Base-by-base conservation (phyloP, 2,113 vertebrate genomes). In the Halichoeres trimaculatus region DNA sequence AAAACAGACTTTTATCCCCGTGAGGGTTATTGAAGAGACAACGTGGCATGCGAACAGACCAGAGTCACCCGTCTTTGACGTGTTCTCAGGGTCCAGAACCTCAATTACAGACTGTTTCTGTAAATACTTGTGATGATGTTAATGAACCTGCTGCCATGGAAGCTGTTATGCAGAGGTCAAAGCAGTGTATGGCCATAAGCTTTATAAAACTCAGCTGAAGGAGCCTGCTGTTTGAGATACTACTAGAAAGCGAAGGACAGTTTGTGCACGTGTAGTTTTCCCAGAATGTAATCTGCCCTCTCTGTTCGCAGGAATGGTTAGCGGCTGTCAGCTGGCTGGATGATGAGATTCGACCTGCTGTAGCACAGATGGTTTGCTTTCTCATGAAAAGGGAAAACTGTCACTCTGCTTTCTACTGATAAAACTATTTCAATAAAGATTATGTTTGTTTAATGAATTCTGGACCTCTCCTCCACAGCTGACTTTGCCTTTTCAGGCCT, bases 391-490 rank as follows among this genome's bases (percentile, higher is more conserved):
- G 2, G 9, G 3, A 72, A 67, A 67, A 73, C 13, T 70, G 60
- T 76, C 47, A 64, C 62, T 78, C 58, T 70, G 23, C 54, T 59
- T 69, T 80, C 52, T 77, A 64, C 24, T 72, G 58, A 83, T 85
- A 73, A 26, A 82, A 65, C 73, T 80, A 52, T 74, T 78, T 64
- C 72, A 87, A 88, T 84, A 83, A 84, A 86, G 61, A 76, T 62
- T 63, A 13, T 12, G 1, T 70, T 58, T 81, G 67, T 66, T 59
- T 43, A 47, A 41, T 1, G 8, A 9, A 43, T 45, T 73, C 78
- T 59, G 14, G 23, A 19, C n/a, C 17, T 30, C 67, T 74, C 41
- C 58, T 56, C 3, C 35, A 30, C 2, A 2, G n/a, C 34, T 16
- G 38, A 19, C 43, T 2, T 9, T 5, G 38, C 5, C 8, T n/a